Evolutionary conservation across 1,140 invertebrate genomes (phyloP), one percentile per base, ranked within the genome.

Genomic region (Neotoxoptera formosana): DNA sequence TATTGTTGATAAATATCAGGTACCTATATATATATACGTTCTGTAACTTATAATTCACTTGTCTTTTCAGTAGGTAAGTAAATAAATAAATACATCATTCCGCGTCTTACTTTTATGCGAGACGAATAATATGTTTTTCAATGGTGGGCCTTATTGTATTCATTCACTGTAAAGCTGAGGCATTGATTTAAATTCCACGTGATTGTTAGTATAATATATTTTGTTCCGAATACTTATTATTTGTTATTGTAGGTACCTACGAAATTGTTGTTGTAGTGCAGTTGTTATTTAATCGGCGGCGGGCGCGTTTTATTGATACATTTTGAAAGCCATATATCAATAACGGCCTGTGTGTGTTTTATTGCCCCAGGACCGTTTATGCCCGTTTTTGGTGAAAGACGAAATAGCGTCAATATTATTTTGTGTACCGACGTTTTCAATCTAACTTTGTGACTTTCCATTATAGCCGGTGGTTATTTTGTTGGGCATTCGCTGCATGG

Each of bases 331-430:
- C 81, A 23, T 76, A 76, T 53, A 53, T 53, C 21, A 53, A 53
- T 53, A 41, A 34, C 34, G 8, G 81, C 21, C 20, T 41, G 81
- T 41, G 81, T 83, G 81, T 83, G 34, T 21, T 83, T 83, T 41
- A 23, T 41, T 41, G 34, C 36, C 36, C 20, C 81, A 0, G 21
- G 8, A 36, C n/a, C 8, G 81, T 83, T 36, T 83, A 83, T 41
- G 81, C 41, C 21, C 2, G 34, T 83, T 41, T 83, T 83, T 17
- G 36, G 6, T 21, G 34, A 83, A 83, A 34, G 60, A 76, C 60
- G 14, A 76, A 53, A 76, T 76, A 76, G 34, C 41, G 81, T 83
- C 20, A 83, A 83, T 83, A 83, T 83, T 41, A 83, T 83, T 83
- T 83, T 83, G 81, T 41, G 41, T 34, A 41, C 81, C 81, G 34